Evolutionary conservation across 2,113 vertebrate species (phyloP), one percentile per base, ranked within the genome.

Genomic region (Tragulus kanchil): DNA sequence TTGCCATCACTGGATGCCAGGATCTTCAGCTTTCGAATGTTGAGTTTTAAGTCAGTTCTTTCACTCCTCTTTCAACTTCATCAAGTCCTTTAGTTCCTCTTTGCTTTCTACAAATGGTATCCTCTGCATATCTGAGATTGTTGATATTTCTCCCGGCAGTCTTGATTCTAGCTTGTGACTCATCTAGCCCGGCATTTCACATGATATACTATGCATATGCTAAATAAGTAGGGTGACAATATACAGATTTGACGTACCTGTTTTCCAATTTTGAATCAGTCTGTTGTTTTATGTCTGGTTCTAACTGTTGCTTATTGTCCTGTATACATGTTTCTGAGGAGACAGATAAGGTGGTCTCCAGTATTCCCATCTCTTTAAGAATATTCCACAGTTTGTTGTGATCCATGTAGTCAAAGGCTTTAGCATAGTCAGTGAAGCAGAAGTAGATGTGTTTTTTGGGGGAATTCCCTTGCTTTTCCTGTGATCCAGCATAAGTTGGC

Each of bases 71-170:
- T 67, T 36, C 8, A 19, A 7, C 36, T 67, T 67, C 31, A 67
- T 67, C 31, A 19, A 67, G 31, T n/a, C 36, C 65, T 67, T 67
- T 67, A 67, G 65, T 36, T 67, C 8, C 31, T 65, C 13, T 36
- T 67, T 36, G 65, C 65, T 36, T 36, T 67, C 65, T 9, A 16
- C n/a, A 8, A 2, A n/a, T 67, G 16, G 65, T 5, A 4, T 67
- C 65, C 17, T 36, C 31, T 67, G 16, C 65, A 67, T 16, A 2
- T 67, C 65, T 67, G 65, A 36, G 3, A n/a, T 19, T 36, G 19
- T 36, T 67, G 31, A 9, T 67, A 36, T 67, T 36, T 10, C 0
- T 36, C 31, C 65, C 0, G 0, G 31, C 31, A 67, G 19, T 36
- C 31, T 67, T 67, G 31, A 36, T 67, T 67, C 1, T 16, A 67